Conservation (phyloP, 2,888 invertebrate genomes). For the Drosophila mimica region DNA sequence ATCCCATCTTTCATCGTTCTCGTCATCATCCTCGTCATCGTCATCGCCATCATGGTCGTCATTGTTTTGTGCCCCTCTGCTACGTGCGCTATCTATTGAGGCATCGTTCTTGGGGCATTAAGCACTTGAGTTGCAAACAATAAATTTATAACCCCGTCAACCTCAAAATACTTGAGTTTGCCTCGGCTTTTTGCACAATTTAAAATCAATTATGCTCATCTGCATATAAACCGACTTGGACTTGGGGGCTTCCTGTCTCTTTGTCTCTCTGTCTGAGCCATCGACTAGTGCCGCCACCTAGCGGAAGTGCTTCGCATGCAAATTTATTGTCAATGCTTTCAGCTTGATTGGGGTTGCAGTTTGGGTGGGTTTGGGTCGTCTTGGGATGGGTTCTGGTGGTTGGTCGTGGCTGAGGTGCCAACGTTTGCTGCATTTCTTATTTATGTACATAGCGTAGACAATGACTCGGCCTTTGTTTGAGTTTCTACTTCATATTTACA, state of each 20-base stretch:
- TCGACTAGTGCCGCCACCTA: slow-evolving; percentile 21
- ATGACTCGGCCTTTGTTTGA: slow-evolving; percentile 56
- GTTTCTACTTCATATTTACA: slow-evolving; percentile 21
- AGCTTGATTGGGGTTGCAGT: slow-evolving; percentile 29
- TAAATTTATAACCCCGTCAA: slow-evolving; percentile 11
- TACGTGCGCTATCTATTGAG: slow-evolving; percentile 58
- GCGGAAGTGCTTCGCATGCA: slow-evolving; percentile 77
- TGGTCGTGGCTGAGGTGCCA: slow-evolving; percentile 46
- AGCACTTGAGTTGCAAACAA: slow-evolving; percentile 55
- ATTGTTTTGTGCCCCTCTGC: not conserved
- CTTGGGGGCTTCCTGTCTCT: slow-evolving; percentile 46
- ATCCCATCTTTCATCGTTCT: slow-evolving; percentile 36
- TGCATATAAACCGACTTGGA: slow-evolving; percentile 79
- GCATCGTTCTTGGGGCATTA: slow-evolving; percentile 52
- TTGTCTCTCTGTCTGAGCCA: slow-evolving; percentile 5
- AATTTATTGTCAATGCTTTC: slow-evolving; percentile 75
- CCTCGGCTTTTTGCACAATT: slow-evolving; percentile 54
- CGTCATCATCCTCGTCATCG: slow-evolving; percentile 7
- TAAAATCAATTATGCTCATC: slow-evolving; percentile 82
- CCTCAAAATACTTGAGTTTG: not conserved
- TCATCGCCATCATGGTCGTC: slow-evolving; percentile 8
- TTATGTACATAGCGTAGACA: slow-evolving; percentile 79
- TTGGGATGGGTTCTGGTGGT: slow-evolving; percentile 24
- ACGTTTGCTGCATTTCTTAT: slow-evolving; percentile 74
- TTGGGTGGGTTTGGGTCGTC: not conserved